Evolutionary conservation across 2,888 invertebrate species (phyloP).

Genomic region (Hirtodrosophila confusa): DNA sequence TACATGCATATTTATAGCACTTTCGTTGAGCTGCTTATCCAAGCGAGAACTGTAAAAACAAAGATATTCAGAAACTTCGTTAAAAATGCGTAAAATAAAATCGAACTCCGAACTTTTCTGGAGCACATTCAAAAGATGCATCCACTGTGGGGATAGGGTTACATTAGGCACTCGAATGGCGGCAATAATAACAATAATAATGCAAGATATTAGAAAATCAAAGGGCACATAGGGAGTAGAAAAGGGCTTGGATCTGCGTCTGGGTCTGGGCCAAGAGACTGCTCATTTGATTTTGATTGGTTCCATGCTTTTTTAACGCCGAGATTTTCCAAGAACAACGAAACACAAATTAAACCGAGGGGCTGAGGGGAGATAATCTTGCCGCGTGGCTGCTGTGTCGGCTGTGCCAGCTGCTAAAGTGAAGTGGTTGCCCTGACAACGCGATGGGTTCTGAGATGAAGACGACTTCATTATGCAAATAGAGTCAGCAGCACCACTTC

Average conservation of each 20-base stretch:
- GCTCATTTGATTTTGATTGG: slow-evolving; percentile 15
- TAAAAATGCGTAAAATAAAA: slow-evolving; percentile 54
- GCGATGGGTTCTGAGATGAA: slow-evolving; percentile 12
- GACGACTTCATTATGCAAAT: slow-evolving; percentile 73
- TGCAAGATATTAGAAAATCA: slow-evolving; percentile 26
- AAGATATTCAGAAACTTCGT: slow-evolving; percentile 33
- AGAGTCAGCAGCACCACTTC: slow-evolving; percentile 48
- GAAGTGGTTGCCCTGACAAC: slow-evolving; percentile 47
- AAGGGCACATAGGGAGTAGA: slow-evolving; percentile 4
- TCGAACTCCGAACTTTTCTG: slow-evolving; percentile 10
- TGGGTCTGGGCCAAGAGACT: slow-evolving; percentile 21
- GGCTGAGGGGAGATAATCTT: slow-evolving; percentile 9
- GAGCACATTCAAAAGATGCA: slow-evolving; percentile 19
- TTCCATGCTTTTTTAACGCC: slow-evolving; percentile 6
- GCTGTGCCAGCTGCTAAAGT: slow-evolving; percentile 30
- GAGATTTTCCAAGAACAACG: slow-evolving; percentile 25
- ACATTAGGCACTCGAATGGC: slow-evolving; percentile 40
- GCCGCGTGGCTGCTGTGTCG: slow-evolving; percentile 16
- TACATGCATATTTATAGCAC: slow-evolving; percentile 65
- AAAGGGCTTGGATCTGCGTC: neutral
- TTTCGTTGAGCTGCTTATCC: slow-evolving; percentile 50
- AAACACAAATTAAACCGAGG: neutral
- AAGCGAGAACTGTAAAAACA: slow-evolving; percentile 47
- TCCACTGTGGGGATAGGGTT: slow-evolving; percentile 2
- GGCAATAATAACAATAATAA: slow-evolving; percentile 52